These are phyloP conservation scores for Enteromius radiatus DNA, from an alignment of 2,797 vertebrate genomes.

Conservation along the genomic window DNA sequence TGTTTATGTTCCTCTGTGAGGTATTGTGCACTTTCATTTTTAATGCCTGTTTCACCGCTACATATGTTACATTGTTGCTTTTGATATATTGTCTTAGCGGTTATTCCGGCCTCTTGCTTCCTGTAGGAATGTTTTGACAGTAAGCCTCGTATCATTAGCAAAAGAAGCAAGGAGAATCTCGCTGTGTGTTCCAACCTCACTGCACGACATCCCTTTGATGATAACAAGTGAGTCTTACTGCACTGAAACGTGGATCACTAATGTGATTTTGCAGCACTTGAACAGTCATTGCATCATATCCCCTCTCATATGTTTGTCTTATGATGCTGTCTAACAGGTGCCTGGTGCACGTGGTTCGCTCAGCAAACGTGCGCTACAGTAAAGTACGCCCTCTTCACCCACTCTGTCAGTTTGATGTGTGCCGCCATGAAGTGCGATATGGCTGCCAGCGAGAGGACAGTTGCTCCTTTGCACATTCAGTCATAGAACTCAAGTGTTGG, in stretches of 20 bases:
- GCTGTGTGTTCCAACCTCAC: slow-evolving; percentile 95
- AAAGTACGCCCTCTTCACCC: slow-evolving; percentile 97
- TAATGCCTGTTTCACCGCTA: background rate
- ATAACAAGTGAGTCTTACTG: slow-evolving; percentile 89
- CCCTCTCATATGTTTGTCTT: background rate
- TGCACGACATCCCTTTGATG: slow-evolving; percentile 93
- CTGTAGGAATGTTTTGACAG: slow-evolving; percentile 97
- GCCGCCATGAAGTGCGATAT: slow-evolving; percentile 94
- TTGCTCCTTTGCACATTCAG: slow-evolving; percentile 97
- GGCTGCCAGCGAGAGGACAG: slow-evolving; percentile 97
- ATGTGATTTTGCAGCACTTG: background rate
- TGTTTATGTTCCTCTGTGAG: slow-evolving; percentile 91
- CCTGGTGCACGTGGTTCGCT: slow-evolving; percentile 96
- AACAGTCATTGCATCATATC: background rate
- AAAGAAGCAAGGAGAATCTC: slow-evolving; percentile 94
- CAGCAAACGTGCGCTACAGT: slow-evolving; percentile 94
- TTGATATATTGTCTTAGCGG: background rate
- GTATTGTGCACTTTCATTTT: slow-evolving; percentile 59
- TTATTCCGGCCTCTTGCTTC: slow-evolving; percentile 46
- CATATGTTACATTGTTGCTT: background rate
- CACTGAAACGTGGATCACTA: background rate
- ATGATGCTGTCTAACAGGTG: slow-evolving; percentile 77
- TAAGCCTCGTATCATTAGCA: slow-evolving; percentile 98
- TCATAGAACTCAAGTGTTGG: slow-evolving; percentile 98
- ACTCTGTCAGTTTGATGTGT: slow-evolving; percentile 96